phyloP scores from a whole-genome alignment of 2,113 vertebrate species.

The Thamnophis sirtalis region DNA sequence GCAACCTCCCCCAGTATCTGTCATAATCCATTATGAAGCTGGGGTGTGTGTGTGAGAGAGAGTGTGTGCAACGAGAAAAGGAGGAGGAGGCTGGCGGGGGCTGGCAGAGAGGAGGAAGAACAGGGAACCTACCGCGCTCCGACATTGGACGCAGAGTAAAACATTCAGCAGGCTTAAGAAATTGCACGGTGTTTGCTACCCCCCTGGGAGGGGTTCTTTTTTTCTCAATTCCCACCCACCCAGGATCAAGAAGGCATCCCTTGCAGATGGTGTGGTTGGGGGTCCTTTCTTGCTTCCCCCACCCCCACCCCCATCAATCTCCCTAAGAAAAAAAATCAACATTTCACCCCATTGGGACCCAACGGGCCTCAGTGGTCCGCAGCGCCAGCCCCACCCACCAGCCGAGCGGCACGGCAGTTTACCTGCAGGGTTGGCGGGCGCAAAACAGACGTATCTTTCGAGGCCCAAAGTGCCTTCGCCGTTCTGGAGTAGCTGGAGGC shows the following conservation, averaged over 20 bases:
- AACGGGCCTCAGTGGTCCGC: neutral
- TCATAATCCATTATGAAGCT: constrained; percentile 33
- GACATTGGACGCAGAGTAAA: neutral
- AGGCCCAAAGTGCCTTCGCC: constrained; percentile 55
- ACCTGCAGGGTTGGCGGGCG: constrained; percentile 14
- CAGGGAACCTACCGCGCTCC: neutral
- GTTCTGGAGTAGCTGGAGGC: constrained; percentile 57
- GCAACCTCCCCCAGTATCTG: constrained; percentile 32
- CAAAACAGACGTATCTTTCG: constrained; percentile 63
- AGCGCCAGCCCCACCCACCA: neutral
- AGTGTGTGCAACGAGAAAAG: neutral
- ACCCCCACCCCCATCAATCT: neutral
- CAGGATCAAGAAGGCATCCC: neutral
- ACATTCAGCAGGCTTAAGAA: neutral
- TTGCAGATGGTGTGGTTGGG: neutral
- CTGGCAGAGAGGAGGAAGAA: neutral
- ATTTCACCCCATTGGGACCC: neutral
- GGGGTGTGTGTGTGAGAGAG: no score
- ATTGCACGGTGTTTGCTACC: neutral
- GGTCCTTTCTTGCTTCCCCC: neutral
- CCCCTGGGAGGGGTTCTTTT: no score
- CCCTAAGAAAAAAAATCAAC: no score
- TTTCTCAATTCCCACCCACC: no score
- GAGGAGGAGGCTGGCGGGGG: neutral
- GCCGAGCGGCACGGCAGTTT: neutral